Conservation (phyloP, 2,888 invertebrate genomes). For the Meghimatium bilineatum region DNA sequence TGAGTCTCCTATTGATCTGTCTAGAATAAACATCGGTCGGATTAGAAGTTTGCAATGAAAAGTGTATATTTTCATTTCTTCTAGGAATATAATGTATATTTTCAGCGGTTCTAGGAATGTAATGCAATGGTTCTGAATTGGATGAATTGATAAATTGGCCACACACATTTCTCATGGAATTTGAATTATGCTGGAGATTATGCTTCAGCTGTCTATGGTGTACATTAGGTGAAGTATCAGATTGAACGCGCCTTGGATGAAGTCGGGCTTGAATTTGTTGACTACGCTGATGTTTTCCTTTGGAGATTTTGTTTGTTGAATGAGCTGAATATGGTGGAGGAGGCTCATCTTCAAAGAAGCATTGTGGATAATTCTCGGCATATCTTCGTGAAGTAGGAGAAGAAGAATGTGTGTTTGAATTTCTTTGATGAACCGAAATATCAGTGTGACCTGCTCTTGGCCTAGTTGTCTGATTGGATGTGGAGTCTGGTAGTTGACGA, state of each 20-base stretch:
- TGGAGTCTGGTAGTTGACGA: not conserved
- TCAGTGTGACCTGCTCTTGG: not conserved
- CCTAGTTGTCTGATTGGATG: no score
- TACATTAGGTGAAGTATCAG: no score
- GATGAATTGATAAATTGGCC: not conserved
- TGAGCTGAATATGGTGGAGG: slow-evolving; percentile 41
- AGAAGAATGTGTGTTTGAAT: not conserved
- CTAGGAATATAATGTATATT: not conserved
- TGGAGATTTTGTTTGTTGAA: not conserved
- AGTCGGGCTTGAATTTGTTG: no score
- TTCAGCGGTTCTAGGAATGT: not conserved
- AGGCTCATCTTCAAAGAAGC: slow-evolving; percentile 44
- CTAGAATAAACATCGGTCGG: not conserved
- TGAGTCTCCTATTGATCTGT: not conserved
- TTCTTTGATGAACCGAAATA: not conserved
- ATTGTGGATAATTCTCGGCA: slow-evolving; percentile 39
- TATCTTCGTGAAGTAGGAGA: slow-evolving; percentile 3
- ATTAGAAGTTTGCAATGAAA: not conserved
- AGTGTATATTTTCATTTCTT: not conserved
- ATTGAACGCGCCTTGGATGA: not conserved
- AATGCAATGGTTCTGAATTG: not conserved
- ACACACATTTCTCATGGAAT: not conserved
- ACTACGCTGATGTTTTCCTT: not conserved
- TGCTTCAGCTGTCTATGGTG: not conserved
- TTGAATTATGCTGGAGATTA: not conserved